These are phyloP conservation scores for Torymus auratus DNA, from an alignment of 2,888 invertebrate genomes.

Conservation along the genomic window DNA sequence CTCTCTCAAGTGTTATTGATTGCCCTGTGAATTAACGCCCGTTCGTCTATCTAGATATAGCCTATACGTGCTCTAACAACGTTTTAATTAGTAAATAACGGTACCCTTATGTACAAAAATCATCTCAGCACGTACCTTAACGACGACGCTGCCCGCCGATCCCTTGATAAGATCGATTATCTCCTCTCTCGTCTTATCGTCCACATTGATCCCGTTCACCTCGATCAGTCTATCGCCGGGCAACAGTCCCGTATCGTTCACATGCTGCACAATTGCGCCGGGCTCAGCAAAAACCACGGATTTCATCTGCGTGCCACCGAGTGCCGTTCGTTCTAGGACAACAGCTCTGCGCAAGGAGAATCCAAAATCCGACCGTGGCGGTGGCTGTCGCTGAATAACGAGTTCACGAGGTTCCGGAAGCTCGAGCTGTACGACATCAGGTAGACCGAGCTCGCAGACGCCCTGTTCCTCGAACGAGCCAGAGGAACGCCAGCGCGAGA, in stretches of 20 bases:
- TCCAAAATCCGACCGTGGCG: conserved; percentile 94
- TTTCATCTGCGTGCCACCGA: conserved; percentile 79
- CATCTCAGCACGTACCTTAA: conserved; percentile 81
- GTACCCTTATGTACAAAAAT: background rate
- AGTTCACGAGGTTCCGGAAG: conserved; percentile 86
- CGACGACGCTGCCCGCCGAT: conserved; percentile 87
- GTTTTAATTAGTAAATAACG: too few species aligned
- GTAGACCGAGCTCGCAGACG: conserved; percentile 83
- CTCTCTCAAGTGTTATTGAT: too few species aligned
- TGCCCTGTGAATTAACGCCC: too few species aligned
- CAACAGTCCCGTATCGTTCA: conserved; percentile 87
- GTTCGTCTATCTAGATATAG: too few species aligned
- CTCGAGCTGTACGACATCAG: conserved; percentile 83
- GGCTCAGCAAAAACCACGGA: conserved; percentile 95
- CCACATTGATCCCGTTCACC: conserved; percentile 92
- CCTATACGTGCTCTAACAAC: too few species aligned
- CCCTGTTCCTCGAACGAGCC: conserved; percentile 84
- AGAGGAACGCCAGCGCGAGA: conserved; percentile 87
- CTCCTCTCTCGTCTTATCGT: conserved; percentile 90
- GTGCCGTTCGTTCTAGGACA: conserved; percentile 83
- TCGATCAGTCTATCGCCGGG: conserved; percentile 96
- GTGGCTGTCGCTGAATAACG: conserved; percentile 87
- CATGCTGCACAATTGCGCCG: conserved; percentile 83
- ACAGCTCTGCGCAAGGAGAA: conserved; percentile 94
- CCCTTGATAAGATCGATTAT: conserved; percentile 95